phyloP scores from a whole-genome alignment of 37 sponge, comb jelly and placozoan species.

The Beroe forskalii region DNA sequence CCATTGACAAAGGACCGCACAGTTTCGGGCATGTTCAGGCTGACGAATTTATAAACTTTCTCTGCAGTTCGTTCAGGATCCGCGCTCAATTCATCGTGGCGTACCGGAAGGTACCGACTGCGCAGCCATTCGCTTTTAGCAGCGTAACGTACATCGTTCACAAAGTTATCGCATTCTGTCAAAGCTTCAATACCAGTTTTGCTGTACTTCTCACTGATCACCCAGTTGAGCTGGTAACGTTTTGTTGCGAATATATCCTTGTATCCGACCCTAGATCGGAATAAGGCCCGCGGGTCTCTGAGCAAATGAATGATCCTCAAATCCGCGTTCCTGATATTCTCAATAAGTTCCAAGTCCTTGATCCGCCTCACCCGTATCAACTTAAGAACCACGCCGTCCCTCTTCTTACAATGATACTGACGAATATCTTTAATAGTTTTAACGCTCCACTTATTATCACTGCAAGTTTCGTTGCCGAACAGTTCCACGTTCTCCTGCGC shows the following conservation, averaged over 20 bases:
- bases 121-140: background rate
- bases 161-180: slow-evolving; percentile 14
- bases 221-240: background rate
- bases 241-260: slow-evolving; percentile 4
- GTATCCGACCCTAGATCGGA: slow-evolving; percentile 9
- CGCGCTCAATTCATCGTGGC: background rate
- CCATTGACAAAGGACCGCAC: background rate
- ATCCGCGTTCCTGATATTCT: slow-evolving; percentile 13
- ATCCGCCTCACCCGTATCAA: slow-evolving; percentile 13
- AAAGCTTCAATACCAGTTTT: background rate
- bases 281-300: slow-evolving; percentile 6
- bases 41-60: background rate
- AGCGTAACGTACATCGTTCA: background rate
- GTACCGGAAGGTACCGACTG: background rate
- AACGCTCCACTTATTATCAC: background rate
- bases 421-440: background rate
- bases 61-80: background rate
- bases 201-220: background rate
- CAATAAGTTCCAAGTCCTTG: slow-evolving; percentile 15
- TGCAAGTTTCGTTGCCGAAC: background rate
- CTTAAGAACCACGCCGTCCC: slow-evolving; percentile 7
- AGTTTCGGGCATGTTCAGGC: background rate
- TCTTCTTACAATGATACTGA: background rate
- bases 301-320: slow-evolving; percentile 20
- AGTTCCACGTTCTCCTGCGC: background rate